Conservation (phyloP, 2,797 vertebrate species). For the Poecilia velifera region DNA sequence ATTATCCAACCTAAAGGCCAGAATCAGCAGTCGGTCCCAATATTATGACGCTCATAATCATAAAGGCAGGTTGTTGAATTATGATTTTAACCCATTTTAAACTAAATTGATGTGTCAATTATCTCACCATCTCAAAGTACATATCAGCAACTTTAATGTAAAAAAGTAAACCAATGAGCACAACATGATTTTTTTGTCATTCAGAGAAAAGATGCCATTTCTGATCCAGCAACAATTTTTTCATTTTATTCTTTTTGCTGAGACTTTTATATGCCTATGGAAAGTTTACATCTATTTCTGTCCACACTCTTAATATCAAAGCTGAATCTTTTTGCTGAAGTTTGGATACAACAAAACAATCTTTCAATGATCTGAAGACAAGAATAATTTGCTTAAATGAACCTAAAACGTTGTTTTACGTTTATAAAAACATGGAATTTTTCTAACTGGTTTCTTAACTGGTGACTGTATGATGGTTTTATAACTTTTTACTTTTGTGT, state of each 20-base stretch:
- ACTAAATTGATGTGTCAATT: neutral
- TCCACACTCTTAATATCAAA: neutral
- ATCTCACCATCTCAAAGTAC: neutral
- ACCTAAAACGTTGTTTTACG: neutral
- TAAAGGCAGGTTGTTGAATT: neutral
- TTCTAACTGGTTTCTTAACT: too few species aligned
- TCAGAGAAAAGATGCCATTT: neutral
- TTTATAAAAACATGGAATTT: too few species aligned
- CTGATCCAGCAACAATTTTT: neutral
- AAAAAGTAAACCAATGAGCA: neutral
- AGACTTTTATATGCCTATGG: neutral
- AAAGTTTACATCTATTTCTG: neutral
- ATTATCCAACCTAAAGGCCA: neutral
- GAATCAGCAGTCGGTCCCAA: neutral
- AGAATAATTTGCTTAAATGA: neutral
- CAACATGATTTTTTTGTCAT: too few species aligned
- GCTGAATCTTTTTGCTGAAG: neutral
- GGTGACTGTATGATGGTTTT: too few species aligned
- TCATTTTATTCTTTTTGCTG: neutral
- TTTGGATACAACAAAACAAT: neutral
- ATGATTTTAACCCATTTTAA: neutral
- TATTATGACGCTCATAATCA: neutral
- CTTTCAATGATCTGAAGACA: neutral
- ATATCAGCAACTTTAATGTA: neutral
- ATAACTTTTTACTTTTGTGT: too few species aligned